Base-by-base conservation (phyloP, 1,140 invertebrate genomes). In the Drosophila teissieri region DNA sequence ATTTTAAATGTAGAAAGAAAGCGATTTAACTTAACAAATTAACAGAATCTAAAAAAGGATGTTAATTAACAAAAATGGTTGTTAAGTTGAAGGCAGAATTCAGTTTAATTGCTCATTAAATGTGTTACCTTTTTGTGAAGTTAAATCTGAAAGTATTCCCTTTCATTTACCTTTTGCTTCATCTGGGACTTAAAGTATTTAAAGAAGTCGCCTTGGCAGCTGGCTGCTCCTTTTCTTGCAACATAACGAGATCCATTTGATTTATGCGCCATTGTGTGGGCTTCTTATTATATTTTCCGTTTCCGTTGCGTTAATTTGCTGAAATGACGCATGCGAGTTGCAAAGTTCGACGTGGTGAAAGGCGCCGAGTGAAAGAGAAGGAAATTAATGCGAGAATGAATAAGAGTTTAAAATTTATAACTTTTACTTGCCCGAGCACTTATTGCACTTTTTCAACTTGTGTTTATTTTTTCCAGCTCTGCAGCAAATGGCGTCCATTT, bases 381-480 rank as follows among this genome's bases (percentile, higher is more conserved):
- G 39, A 36, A 10, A 31, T 24, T 11, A 17, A 34, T 22, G 19
- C 31, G 24, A 14, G 31, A 64, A 55, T 31, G 37, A 42, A 15
- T 37, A 49, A 54, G 36, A 60, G 61, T 76, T 68, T 77, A 46
- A 53, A 49, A 55, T 57, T 56, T 52, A 49, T 62, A 68, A 81
- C 46, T 73, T 81, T 81, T 63, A 48, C 51, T 39, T 51, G 58
- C 37, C 37, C 14, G 42, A 37, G 46, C 70, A 76, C 78, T 80
- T 80, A 77, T 80, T 80, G 68, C 58, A 81, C 19, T 80, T 81
- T 80, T 80, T 12, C 14, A 76, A 81, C 64, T 80, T 80, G 73
- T 80, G 57, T 61, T 19, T 42, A 27, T 27, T 61, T 52, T 80
- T 80, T 64, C 44, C n/a, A n/a, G 39, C 37, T 42, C 40, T 46